Base-by-base conservation (phyloP, 2,797 vertebrate species). In the Manis pentadactyla region DNA sequence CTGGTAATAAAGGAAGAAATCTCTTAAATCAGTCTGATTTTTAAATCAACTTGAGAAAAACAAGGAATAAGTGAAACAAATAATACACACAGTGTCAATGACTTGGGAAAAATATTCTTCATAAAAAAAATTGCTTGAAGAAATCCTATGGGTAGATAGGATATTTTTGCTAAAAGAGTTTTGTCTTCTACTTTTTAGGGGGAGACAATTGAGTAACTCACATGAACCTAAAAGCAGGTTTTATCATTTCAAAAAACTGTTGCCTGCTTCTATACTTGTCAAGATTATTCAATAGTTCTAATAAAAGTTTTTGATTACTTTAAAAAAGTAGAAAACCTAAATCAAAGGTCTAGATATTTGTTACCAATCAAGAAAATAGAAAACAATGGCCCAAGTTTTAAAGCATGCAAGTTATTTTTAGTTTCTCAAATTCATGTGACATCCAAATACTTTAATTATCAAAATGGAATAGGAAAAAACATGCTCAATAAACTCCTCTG, bases 1-100 rank as follows among this genome's bases (percentile, higher is more conserved):
- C 95, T 98, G 90, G 91, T 98, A 98, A 96, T 87, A 92, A 39
- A 34, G 8, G 78, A 77, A 5, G 77, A 71, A 15, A 73, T 87
- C 88, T 84, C 51, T 86, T 57, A 95, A 71, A 78, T 57, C 27
- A 51, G 49, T 81, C 39, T 82, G 75, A 90, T 64, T 77, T 37
- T 75, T 87, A 81, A 64, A 18, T 29, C 17, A 85, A 94, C 18
- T 55, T 94, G 39, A 89, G 64, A 68, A 81, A 37, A 78, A 92
- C 63, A 81, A 82, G 29, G 19, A 63, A 23, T 68, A 68, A 63
- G 19, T 93, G 37, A 93, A 89, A 90, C 7, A 87, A 83, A 82
- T 69, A 46, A 21, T 7, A 94, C 0, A 86, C 17, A 85, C 17
- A 74, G 2, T 81, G 27, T 90, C 63, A 90, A 75, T 90, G 82